Base-by-base conservation (phyloP, 2,113 vertebrate genomes). In the Mastomys coucha region DNA sequence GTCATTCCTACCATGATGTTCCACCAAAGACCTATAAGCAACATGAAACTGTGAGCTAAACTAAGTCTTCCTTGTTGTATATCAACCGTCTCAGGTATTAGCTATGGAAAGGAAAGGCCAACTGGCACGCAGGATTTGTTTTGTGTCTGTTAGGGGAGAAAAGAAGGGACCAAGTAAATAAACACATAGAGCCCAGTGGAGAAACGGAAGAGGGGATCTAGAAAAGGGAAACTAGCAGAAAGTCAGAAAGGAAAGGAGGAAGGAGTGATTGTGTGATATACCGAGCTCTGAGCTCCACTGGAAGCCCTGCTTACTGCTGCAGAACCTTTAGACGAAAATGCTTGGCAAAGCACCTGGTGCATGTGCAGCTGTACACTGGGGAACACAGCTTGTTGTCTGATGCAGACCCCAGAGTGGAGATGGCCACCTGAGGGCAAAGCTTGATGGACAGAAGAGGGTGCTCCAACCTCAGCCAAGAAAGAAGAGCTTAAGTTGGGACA, bases 81-180 rank as follows among this genome's bases (percentile, higher is more conserved):
- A 45, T 2, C 45, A 33, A 19, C 69, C 19, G 9, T 60, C 76
- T 81, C n/a, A 28, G 39, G 42, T 70, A 19, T 58, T 56, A 22
- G 22, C 42, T 70, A 19, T 13, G 45, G 51, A 70, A 70, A 80
- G 26, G 51, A 51, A 88, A 70, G 60, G 85, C 6, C 28, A 51
- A 60, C 39, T 72, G 70, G 39, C 31, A 78, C 24, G 5, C 4
- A 13, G 14, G 53, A 42, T 91, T 51, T 20, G 28, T 39, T 78
- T 26, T 20, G 24, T 78, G 60, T 63, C 36, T 88, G 28, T 67
- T 72, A 90, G 49, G 17, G 36, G 13, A 81, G 67, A 53, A 51
- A 51, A 1, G 56, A 95, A 88, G 95, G 45, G 91, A 84, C 1
- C 58, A 67, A 51, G 49, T n/a, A 95, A 86, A 45, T 16, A 88